Evolutionary conservation across 1,140 invertebrate genomes (phyloP), one percentile per base, ranked within the genome.

Genomic region (Cardiocondyla obscurior): DNA sequence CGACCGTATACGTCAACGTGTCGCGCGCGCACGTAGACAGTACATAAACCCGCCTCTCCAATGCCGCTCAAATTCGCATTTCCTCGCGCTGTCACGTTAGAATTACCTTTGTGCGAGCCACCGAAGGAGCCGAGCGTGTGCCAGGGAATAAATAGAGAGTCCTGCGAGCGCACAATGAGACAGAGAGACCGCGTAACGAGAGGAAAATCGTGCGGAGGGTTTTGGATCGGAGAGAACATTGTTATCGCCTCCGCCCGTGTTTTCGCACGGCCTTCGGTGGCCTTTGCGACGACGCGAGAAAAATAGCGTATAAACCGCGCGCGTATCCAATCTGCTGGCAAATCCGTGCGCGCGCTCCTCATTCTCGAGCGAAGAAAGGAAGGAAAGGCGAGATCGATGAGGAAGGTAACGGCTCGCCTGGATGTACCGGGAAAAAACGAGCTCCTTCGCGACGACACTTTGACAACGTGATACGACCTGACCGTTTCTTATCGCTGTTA

Each of bases 251-350:
- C 58, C 12, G 57, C 58, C 65, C 49, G 55, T 64, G 65, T 19
- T 62, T 30, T 46, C 39, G 36, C 28, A 33, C 58, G 28, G 60
- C 30, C n/a, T 19, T 22, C 30, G 60, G 28, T 60, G 39, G 33
- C 33, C 30, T 58, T 65, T 25, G 19, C 72, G n/a, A 16, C 55
- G 72, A 65, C 65, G n/a, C 36, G 10, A 84, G 85, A 62, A 86
- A 74, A 81, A 87, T 72, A 82, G 84, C 85, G 86, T 81, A 81
- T 81, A 84, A 86, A 87, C 85, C 85, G 55, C 36, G 53, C 84
- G 69, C 67, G 76, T 86, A 86, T 86, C 85, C 85, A 87, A 87
- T 87, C 85, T 86, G 73, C 46, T 25, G 73, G 73, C 16, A 86
- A 87, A 87, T 86, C 85, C 85, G 36, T n/a, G n/a, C 33, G 51